Base-by-base conservation (phyloP, 2,888 invertebrate species). In the Sesia apiformis region DNA sequence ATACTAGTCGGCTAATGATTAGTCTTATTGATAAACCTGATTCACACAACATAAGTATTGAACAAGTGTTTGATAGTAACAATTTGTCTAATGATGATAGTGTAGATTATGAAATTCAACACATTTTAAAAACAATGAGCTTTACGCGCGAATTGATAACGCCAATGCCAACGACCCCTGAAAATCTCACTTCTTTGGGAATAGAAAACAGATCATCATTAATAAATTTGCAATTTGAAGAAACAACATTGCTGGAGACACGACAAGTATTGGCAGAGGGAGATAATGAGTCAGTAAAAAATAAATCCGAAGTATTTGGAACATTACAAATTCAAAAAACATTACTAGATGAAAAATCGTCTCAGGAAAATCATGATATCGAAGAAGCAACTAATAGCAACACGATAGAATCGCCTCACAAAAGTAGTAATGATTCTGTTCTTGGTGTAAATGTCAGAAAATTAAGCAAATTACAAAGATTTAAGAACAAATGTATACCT, bases 121-220 rank as follows among this genome's bases (percentile, higher is more conserved):
- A 61, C 58, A 87, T 86, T 63, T 69, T 87, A 52, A 66, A 63
- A 58, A 61, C 58, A 7, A 84, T 86, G 82, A 67, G 72, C 54
- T 61, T 83, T 40, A 61, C 63, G 56, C 63, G 64, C 53, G 60
- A 58, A 23, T 57, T 75, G 41, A 62, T 87, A 56, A 76, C 84
- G 5, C 86, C 86, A 39, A 69, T 85, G 53, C 84, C 86, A 38
- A 61, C 57, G 53, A 74, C 79, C 40, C 84, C 85, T 39, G 60
- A 59, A 51, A 70, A 59, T 6, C 3, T 6, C 7, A 46, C n/a
- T 46, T 46, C 46, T 8, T 5, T n/a, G 23, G 46, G 23, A 8
- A 46, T 46, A 46, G n/a, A 23, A 23, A 23, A 2, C 1, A 23
- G 23, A 23, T 23, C 23, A 2, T 23, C 23, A 23, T 23, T 23